Evolutionary conservation across 2,113 vertebrate species (phyloP).

Genomic region (Trematomus loennbergii): DNA sequence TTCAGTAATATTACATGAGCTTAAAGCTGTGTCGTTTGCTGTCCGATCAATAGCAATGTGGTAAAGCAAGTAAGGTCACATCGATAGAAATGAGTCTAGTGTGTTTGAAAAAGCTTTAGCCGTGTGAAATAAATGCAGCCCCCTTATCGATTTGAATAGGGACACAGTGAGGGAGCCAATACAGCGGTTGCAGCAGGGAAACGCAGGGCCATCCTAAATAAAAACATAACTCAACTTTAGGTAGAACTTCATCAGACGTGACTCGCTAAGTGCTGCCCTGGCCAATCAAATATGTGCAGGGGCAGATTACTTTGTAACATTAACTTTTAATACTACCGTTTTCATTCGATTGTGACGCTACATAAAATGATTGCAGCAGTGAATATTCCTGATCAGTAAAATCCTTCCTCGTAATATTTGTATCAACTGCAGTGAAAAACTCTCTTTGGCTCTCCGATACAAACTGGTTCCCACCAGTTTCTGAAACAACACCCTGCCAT

Average conservation of each 20-base stretch:
- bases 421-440: neutral
- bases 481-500: neutral
- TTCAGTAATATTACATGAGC: neutral
- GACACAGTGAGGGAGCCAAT: neutral
- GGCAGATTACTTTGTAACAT: neutral
- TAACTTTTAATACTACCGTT: neutral
- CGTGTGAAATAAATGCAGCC: neutral
- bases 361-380: neutral
- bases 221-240: neutral
- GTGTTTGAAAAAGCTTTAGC: neutral
- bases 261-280: neutral
- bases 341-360: neutral
- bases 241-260: neutral
- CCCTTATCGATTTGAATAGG: constrained; percentile 4
- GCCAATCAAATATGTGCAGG: neutral
- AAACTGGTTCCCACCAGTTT: neutral
- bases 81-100: neutral
- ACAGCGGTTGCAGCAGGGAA: neutral
- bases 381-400: neutral
- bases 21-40: neutral
- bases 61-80: neutral
- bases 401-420: neutral
- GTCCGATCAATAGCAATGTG: neutral
- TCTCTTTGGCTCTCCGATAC: neutral
- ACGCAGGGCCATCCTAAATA: too few species aligned